These are phyloP conservation scores for Coranthus polyacanthus DNA, from an alignment of 2,797 vertebrate genomes.

Conservation along the genomic window DNA sequence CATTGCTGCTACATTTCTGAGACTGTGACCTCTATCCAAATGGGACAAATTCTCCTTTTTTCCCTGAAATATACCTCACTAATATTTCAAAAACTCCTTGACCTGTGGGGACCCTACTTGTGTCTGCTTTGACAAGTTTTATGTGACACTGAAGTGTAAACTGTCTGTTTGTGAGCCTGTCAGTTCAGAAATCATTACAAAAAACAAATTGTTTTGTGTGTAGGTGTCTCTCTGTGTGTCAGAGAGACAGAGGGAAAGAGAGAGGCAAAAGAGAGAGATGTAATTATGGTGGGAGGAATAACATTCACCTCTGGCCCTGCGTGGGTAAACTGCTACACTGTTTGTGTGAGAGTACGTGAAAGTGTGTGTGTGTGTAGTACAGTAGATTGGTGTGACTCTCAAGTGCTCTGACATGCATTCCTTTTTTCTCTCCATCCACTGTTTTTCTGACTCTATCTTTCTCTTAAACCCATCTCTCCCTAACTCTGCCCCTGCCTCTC, in stretches of 20 bases:
- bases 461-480: constrained; percentile 65
- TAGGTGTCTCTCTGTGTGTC: constrained; percentile 63
- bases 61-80: too few relatives aligned
- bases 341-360: constrained; percentile 25
- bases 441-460: constrained; percentile 53
- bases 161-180: constrained; percentile 8
- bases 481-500: constrained; percentile 67
- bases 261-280: constrained; percentile 66
- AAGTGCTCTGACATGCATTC: constrained; percentile 64
- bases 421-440: constrained; percentile 63
- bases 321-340: constrained; percentile 75
- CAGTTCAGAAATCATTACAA: constrained; percentile 34
- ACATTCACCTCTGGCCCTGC: constrained; percentile 69
- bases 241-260: constrained; percentile 61
- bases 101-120: too few relatives aligned
- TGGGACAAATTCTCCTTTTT: too few relatives aligned
- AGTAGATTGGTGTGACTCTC: constrained; percentile 63
- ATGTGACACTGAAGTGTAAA: too few relatives aligned
- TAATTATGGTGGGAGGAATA: constrained; percentile 79
- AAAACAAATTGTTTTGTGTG: constrained; percentile 63
- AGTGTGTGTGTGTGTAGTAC: constrained; percentile 19
- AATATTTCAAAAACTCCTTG: too few relatives aligned
- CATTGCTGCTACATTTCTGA: too few relatives aligned
- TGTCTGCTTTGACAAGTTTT: background rate
- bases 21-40: too few relatives aligned